phyloP scores from a whole-genome alignment of 2,797 vertebrate species.

The Micropoecilia bifurca region DNA sequence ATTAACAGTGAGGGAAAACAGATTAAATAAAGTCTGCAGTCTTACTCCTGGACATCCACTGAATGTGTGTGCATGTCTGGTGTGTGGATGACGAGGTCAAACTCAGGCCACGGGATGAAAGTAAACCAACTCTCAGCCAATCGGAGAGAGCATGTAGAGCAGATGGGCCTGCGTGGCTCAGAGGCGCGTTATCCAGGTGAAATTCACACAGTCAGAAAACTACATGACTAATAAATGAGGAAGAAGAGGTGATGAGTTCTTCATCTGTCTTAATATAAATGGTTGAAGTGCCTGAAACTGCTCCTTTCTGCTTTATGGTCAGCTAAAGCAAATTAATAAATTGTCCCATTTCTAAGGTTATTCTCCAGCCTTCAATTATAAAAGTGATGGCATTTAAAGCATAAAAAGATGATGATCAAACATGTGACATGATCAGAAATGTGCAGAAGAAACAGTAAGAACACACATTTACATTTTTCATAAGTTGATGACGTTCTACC shows the following conservation, averaged over 20 bases:
- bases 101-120: slow-evolving; percentile 47
- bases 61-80: slow-evolving; percentile 14
- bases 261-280: not conserved
- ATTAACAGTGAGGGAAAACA: slow-evolving; percentile 73
- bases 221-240: not conserved
- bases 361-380: not conserved
- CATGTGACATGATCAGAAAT: not conserved
- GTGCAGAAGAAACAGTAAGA: not conserved
- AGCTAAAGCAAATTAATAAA: not conserved
- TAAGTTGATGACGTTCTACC: not conserved
- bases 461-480: not conserved
- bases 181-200: slow-evolving; percentile 2
- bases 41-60: slow-evolving; percentile 57
- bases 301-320: not conserved
- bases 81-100: slow-evolving; percentile 39
- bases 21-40: slow-evolving; percentile 64
- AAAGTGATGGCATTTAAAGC: not conserved
- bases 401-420: not conserved
- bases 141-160: slow-evolving; percentile 5
- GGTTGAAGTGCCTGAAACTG: not conserved
- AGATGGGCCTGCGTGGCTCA: slow-evolving; percentile 17
- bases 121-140: slow-evolving; percentile 32
- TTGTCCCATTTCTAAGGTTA: not conserved
- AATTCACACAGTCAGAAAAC: slow-evolving; percentile 3
- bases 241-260: not conserved